Evolutionary conservation across 2,888 invertebrate species (phyloP).

Genomic region (Formica aserva): DNA sequence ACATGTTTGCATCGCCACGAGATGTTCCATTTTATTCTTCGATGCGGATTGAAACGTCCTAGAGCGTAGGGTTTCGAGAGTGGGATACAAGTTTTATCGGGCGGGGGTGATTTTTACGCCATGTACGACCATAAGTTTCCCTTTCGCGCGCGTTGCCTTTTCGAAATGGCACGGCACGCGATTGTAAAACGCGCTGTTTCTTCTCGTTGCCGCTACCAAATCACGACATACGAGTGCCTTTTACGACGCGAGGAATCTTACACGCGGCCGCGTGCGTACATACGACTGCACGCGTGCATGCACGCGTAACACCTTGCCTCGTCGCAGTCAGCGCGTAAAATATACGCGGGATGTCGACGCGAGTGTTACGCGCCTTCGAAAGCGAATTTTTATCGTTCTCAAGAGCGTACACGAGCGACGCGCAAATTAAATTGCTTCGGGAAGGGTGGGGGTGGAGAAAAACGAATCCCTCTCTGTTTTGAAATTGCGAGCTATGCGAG

Average conservation of each 20-base stretch:
- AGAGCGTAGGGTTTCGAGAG: constrained; percentile 8
- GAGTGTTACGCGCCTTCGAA: constrained; percentile 17
- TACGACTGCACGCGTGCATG: constrained; percentile 20
- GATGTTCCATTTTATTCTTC: constrained; percentile 20
- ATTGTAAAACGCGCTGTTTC: constrained; percentile 71
- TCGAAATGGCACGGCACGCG: constrained; percentile 48
- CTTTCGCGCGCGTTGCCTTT: background rate
- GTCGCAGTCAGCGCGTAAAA: constrained; percentile 13
- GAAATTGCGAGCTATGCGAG: constrained; percentile 27
- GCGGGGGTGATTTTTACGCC: constrained; percentile 32
- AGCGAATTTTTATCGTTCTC: constrained; percentile 51
- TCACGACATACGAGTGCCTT: constrained; percentile 71
- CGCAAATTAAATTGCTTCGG: constrained; percentile 44
- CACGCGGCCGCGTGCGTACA: constrained; percentile 35
- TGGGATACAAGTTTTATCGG: background rate
- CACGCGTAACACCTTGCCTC: background rate
- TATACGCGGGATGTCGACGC: background rate
- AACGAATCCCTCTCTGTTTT: constrained; percentile 20
- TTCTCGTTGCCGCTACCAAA: constrained; percentile 57
- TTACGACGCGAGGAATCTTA: constrained; percentile 68
- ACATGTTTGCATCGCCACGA: constrained; percentile 9
- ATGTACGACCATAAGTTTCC: constrained; percentile 4
- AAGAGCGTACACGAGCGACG: constrained; percentile 40
- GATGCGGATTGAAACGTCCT: constrained; percentile 29
- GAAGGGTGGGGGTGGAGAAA: background rate